Evolutionary conservation across 2,797 vertebrate species (phyloP).

Genomic region (Trematomus bernacchii): DNA sequence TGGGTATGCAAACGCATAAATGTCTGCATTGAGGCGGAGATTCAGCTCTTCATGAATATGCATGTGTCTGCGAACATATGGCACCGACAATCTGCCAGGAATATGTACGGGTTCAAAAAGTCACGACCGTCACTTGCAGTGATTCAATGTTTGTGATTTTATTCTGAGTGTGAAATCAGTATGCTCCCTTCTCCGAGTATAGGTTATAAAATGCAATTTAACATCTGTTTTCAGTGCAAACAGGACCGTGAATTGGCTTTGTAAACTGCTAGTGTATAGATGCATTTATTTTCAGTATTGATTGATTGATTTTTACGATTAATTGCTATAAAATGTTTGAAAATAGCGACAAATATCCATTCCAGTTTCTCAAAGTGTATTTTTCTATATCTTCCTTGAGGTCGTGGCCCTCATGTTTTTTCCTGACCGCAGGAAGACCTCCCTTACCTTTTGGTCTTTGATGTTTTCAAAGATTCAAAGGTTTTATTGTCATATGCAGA

Average conservation of each 20-base stretch:
- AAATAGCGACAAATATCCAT: too few species aligned
- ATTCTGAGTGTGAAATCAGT: background rate
- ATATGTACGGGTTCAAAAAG: constrained; percentile 20
- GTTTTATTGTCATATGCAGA: too few species aligned
- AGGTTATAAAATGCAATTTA: constrained; percentile 26
- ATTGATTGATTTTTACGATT: too few species aligned
- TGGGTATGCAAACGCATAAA: background rate
- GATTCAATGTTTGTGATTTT: constrained; percentile 27
- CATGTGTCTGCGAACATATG: constrained; percentile 31
- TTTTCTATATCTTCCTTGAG: too few species aligned
- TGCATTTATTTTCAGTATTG: too few species aligned
- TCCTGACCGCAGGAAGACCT: too few species aligned
- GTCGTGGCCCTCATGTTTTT: too few species aligned
- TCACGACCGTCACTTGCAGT: constrained; percentile 44
- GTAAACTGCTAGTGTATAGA: too few species aligned
- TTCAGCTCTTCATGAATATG: constrained; percentile 34
- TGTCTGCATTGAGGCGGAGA: background rate
- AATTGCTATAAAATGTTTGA: too few species aligned
- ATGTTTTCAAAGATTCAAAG: too few species aligned
- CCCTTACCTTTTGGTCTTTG: too few species aligned
- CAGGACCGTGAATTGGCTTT: background rate
- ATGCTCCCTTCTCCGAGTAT: constrained; percentile 53
- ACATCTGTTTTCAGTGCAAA: constrained; percentile 25
- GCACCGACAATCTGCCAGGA: constrained; percentile 25
- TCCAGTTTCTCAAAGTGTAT: too few species aligned